Conservation (phyloP, 2,888 invertebrate species). For the Mythimna loreyi region DNA sequence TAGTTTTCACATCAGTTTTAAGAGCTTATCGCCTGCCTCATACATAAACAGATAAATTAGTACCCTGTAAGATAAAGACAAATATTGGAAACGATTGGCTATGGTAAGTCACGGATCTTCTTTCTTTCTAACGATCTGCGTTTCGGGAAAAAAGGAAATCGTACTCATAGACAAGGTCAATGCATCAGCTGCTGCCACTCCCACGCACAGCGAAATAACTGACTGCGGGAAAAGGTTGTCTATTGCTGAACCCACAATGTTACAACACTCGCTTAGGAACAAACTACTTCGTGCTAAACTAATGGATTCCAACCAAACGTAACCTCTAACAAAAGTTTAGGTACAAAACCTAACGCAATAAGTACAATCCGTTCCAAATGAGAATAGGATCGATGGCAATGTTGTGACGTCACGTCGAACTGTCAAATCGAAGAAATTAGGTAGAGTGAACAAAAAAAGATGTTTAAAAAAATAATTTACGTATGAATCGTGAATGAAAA, state of each 20-base stretch:
- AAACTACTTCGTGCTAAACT: conserved; percentile 12
- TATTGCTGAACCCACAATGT: conserved; percentile 10
- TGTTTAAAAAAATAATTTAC: too few relatives aligned
- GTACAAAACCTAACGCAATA: conserved; percentile 1
- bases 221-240: conserved; percentile 9
- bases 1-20: neutral
- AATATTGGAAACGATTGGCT: too few relatives aligned
- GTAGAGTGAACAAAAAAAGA: too few relatives aligned
- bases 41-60: too few relatives aligned
- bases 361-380: too few relatives aligned
- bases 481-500: too few relatives aligned
- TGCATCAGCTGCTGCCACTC: conserved; percentile 46
- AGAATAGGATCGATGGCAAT: too few relatives aligned
- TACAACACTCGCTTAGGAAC: conserved; percentile 1
- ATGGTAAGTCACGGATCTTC: neutral
- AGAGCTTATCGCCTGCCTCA: too few relatives aligned
- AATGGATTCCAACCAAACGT: neutral
- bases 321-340: neutral
- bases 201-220: conserved; percentile 45
- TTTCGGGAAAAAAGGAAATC: neutral
- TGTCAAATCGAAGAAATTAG: too few relatives aligned
- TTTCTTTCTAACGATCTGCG: conserved; percentile 16
- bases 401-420: too few relatives aligned
- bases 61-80: too few relatives aligned
- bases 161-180: conserved; percentile 35